Conservation (phyloP, 2,113 vertebrate species). For the Hucho hucho region DNA sequence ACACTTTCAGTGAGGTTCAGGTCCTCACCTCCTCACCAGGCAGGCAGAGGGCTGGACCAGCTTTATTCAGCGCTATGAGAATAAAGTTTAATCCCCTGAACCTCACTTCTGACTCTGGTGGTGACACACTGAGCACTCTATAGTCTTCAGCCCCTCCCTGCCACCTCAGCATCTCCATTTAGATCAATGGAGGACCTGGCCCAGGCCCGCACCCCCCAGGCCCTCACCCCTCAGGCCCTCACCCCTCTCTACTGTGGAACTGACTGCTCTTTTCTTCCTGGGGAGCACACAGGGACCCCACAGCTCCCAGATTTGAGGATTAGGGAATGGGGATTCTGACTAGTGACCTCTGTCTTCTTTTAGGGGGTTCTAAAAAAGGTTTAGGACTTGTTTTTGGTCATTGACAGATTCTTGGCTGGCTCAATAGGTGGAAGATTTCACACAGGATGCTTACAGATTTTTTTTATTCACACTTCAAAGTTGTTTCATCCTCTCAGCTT, state of each 20-base stretch:
- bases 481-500: too few species aligned
- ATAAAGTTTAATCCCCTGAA: constrained; percentile 30
- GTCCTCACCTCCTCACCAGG: constrained; percentile 3
- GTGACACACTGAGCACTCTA: neutral
- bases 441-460: too few species aligned
- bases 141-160: neutral
- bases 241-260: neutral
- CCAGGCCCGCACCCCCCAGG: neutral
- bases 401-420: too few species aligned
- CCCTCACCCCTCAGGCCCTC: neutral
- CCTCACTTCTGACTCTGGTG: constrained; percentile 28
- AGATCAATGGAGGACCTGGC: constrained; percentile 9
- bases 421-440: too few species aligned
- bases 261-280: constrained; percentile 19
- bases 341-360: neutral
- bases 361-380: neutral
- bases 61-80: constrained; percentile 19
- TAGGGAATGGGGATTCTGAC: neutral
- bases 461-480: too few species aligned
- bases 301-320: neutral
- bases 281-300: neutral
- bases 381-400: too few species aligned
- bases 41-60: constrained; percentile 2
- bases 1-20: constrained; percentile 4
- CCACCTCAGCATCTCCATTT: neutral